Percentiles rank a stretch among this genome's conserved stretches.
Evolutionary conservation across 2,888 invertebrate genomes (phyloP).

Genomic region (Hipparchia sbordonii): DNA sequence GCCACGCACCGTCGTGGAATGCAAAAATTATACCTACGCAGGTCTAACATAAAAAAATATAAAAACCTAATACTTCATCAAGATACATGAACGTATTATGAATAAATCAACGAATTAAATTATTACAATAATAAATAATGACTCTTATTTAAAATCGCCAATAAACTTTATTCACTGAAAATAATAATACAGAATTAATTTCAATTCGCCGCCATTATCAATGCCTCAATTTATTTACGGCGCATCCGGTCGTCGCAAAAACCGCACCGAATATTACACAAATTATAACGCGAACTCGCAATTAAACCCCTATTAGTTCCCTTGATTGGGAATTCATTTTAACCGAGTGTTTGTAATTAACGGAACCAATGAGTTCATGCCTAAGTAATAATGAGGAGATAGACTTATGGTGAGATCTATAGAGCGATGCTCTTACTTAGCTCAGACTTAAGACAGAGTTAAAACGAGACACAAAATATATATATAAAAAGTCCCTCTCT

Average conservation of each 20-base stretch:
- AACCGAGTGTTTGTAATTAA: conserved; percentile 28
- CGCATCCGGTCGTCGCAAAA: neutral
- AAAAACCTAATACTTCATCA: too few species aligned
- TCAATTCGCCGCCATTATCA: neutral
- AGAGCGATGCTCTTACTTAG: too few species aligned
- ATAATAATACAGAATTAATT: conserved; percentile 6
- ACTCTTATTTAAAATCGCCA: neutral
- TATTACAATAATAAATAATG: neutral
- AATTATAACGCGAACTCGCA: conserved; percentile 14
- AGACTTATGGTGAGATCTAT: too few species aligned
- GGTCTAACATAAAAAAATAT: too few species aligned
- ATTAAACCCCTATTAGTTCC: conserved; percentile 15
- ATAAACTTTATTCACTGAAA: conserved; percentile 1
- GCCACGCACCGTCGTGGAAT: too few species aligned
- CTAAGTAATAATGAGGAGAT: neutral
- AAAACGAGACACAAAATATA: too few species aligned
- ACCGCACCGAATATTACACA: conserved; percentile 3
- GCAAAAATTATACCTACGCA: too few species aligned
- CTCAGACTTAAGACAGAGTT: too few species aligned
- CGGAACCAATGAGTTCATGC: conserved; percentile 20
- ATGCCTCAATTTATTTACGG: neutral
- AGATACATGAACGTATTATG: neutral
- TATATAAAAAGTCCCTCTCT: too few species aligned
- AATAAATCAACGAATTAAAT: neutral
- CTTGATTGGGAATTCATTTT: conserved; percentile 27